A percentile compares a stretch with the other conserved stretches of the same genome.
These are phyloP conservation scores for Cantharis rustica DNA, from an alignment of 2,888 invertebrate genomes.

Conservation along the genomic window DNA sequence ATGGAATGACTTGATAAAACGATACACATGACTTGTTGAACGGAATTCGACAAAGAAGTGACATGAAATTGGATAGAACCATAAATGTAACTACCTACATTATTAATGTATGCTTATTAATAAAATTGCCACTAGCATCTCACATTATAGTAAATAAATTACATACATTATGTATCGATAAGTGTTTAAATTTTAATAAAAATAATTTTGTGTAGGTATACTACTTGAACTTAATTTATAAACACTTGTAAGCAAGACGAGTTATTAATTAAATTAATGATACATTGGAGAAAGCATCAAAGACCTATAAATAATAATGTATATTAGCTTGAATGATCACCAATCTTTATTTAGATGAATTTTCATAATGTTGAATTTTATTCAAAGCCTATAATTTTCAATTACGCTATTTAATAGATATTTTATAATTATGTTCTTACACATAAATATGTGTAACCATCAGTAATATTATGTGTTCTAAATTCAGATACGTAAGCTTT, in stretches of 20 bases:
- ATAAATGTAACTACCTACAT: conserved; percentile 27
- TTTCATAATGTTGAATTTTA: neutral
- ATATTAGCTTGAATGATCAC: neutral
- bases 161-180: neutral
- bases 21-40: conserved; percentile 39
- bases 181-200: neutral
- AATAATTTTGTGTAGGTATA: neutral
- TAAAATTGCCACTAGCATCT: conserved; percentile 26
- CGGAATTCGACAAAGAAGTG: conserved; percentile 43
- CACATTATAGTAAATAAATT: conserved; percentile 7
- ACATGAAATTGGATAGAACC: conserved; percentile 40
- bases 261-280: neutral
- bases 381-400: neutral
- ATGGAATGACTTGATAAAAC: conserved; percentile 42
- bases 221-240: neutral
- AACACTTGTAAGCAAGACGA: neutral
- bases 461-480: no score
- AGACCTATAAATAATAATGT: neutral
- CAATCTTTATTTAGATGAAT: neutral
- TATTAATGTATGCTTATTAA: conserved; percentile 35
- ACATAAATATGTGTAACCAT: no score
- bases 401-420: neutral
- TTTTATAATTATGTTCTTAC: neutral
- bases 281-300: neutral
- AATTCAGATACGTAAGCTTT: no score